A percentile compares a stretch with the other conserved stretches of the same genome.
Conservation (phyloP, 1,140 invertebrate species). For the Eupristina koningsbergeri region DNA sequence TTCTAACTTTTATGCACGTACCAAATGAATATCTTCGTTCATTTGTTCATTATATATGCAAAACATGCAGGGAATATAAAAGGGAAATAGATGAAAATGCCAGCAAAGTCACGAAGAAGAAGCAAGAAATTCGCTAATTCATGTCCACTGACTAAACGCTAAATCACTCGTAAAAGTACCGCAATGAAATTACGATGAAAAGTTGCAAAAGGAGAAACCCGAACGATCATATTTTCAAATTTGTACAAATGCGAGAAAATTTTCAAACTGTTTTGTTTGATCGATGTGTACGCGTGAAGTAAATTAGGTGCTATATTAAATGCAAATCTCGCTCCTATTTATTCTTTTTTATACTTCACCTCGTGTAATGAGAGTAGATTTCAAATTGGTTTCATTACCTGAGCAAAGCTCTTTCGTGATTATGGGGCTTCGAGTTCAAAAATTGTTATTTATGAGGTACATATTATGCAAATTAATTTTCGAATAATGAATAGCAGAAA, state of each 20-base stretch:
- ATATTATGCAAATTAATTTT: slow-evolving; percentile 53
- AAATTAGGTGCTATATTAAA: slow-evolving; percentile 28
- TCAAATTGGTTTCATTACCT: slow-evolving; percentile 19
- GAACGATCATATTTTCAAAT: slow-evolving; percentile 43
- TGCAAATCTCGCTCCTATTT: slow-evolving; percentile 39
- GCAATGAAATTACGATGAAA: slow-evolving; percentile 46
- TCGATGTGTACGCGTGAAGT: slow-evolving; percentile 28
- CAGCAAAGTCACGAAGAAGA: slow-evolving; percentile 36
- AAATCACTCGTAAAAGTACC: slow-evolving; percentile 49
- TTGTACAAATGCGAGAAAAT: slow-evolving; percentile 41
- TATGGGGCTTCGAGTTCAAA: neutral
- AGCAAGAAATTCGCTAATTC: slow-evolving; percentile 50
- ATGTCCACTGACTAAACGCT: slow-evolving; percentile 41
- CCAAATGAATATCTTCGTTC: slow-evolving; percentile 1
- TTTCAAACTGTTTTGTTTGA: slow-evolving; percentile 47
- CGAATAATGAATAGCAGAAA: slow-evolving; percentile 46
- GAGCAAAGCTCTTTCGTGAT: slow-evolving; percentile 27
- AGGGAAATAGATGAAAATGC: slow-evolving; percentile 21
- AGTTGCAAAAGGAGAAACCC: slow-evolving; percentile 9
- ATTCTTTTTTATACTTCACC: neutral
- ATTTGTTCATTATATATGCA: slow-evolving; percentile 35
- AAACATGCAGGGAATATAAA: slow-evolving; percentile 46
- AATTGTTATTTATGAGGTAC: slow-evolving; percentile 50
- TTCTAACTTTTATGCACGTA: neutral
- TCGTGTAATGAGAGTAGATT: neutral